Evolutionary conservation across 37 sponge, comb jelly and placozoan genomes (phyloP), one percentile per base, ranked within the genome.

Genomic region (Hexactinellida sp.): DNA sequence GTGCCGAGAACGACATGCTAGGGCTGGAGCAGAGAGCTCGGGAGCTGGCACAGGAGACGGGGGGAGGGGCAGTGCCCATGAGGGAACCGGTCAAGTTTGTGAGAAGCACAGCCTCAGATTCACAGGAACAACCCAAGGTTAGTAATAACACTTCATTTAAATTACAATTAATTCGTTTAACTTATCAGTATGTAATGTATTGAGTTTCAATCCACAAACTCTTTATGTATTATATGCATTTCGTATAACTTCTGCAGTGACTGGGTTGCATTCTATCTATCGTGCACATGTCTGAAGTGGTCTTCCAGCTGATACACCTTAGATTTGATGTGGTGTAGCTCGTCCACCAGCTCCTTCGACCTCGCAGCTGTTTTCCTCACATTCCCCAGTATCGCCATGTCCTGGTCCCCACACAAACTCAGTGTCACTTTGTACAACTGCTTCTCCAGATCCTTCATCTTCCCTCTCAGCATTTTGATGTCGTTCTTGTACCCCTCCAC

Each of bases 401-500:
- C 99, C 54, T 91, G 91, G 51, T 89, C 92, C 9, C 94, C 97
- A 55, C 87, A 89, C 23, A 94, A 55, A 24, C 86, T 90, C 55
- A 93, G 36, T 0, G 99, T 94, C 38, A 98, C 99, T 88, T 94
- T 96, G 83, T 91, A 94, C 19, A 99, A 83, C 85, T 96, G 96
- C 37, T 91, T 96, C 86, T 99, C 99, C 36, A 99, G 84, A n/a
- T 96, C 95, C 36, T 89, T 91, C 38, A 99, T 83, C 38, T 92
- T 86, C 86, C 92, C 86, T 51, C 95, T 38, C 52, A 99, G 83
- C 83, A 94, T 54, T 84, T 93, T 94, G 32, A 99, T 92, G 86
- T 99, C 99, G 84, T 89, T 94, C 88, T 96, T 96, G 90, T 97
- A 99, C 25, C 99, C 99, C 88, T 99, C 96, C 24, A 94, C 88